These are phyloP conservation scores for Drosophila aff. DNA, from an alignment of 1,140 invertebrate species.

Conservation along the genomic window DNA sequence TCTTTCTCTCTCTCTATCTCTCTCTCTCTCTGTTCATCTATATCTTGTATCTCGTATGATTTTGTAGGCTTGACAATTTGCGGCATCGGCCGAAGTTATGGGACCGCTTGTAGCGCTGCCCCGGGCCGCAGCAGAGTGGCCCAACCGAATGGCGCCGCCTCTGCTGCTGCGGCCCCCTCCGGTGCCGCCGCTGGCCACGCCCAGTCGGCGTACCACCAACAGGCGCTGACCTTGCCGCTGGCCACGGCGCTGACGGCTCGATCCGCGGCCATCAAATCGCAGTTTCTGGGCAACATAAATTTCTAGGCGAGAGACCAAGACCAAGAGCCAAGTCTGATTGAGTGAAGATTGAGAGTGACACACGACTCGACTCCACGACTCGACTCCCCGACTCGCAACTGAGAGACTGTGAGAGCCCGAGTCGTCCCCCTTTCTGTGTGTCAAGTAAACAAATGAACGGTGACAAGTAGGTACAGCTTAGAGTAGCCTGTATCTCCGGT, in stretches of 20 bases:
- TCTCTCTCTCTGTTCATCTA: conserved; percentile 56
- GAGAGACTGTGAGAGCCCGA: conserved; percentile 28
- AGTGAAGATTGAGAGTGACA: conserved; percentile 23
- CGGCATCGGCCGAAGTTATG: conserved; percentile 85
- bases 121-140: conserved; percentile 70
- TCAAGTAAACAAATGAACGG: conserved; percentile 50
- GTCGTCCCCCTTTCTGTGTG: conserved; percentile 33
- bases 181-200: conserved; percentile 62
- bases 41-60: conserved; percentile 77
- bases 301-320: conserved; percentile 67
- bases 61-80: conserved; percentile 85
- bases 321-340: conserved; percentile 30
- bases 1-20: conserved; percentile 36
- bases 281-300: conserved; percentile 84
- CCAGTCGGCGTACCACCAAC: conserved; percentile 80
- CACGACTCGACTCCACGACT: neutral
- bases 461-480: conserved; percentile 77
- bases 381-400: neutral
- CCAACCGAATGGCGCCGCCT: conserved; percentile 34
- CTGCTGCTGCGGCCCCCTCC: conserved; percentile 41
- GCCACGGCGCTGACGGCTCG: conserved; percentile 81
- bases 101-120: conserved; percentile 81
- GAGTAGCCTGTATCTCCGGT: conserved; percentile 60
- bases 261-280: conserved; percentile 83
- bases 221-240: conserved; percentile 76